phyloP scores from a whole-genome alignment of 2,113 vertebrate species.

The Enhydra lutris region DNA sequence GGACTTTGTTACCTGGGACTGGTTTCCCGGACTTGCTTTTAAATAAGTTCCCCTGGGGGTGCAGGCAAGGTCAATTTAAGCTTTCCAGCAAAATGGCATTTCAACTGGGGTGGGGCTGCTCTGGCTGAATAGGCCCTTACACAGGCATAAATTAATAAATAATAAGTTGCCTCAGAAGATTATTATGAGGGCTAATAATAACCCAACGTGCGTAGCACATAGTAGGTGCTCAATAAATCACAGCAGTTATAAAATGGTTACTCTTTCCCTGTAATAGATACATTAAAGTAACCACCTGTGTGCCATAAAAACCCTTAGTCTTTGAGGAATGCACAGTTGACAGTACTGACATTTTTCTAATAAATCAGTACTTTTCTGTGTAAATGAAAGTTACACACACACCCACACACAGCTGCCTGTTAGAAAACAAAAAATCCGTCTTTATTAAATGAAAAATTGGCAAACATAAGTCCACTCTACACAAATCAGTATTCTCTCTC shows the following conservation, averaged over 20 bases:
- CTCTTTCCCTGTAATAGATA: neutral
- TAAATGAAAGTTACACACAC: constrained; percentile 29
- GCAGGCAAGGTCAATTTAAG: too few relatives aligned
- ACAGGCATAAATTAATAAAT: neutral
- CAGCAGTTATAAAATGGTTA: neutral
- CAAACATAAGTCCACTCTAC: constrained; percentile 23
- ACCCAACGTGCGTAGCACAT: neutral
- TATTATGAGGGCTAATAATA: neutral
- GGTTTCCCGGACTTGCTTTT: too few relatives aligned
- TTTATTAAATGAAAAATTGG: constrained; percentile 47
- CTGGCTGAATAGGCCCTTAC: too few relatives aligned
- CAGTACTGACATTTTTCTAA: neutral
- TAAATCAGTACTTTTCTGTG: constrained; percentile 23
- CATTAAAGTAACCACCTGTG: neutral
- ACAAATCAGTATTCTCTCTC: constrained; percentile 5
- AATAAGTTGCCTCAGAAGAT: neutral
- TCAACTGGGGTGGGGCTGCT: too few relatives aligned
- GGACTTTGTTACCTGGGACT: too few relatives aligned
- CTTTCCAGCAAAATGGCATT: too few relatives aligned
- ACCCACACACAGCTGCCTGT: constrained; percentile 27
- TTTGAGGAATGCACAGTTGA: neutral
- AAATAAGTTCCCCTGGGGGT: too few relatives aligned
- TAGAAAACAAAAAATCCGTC: neutral
- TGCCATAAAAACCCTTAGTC: neutral
- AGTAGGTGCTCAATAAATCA: neutral